phyloP scores from a whole-genome alignment of 2,888 invertebrate genomes.

The Coremacera marginata region DNA sequence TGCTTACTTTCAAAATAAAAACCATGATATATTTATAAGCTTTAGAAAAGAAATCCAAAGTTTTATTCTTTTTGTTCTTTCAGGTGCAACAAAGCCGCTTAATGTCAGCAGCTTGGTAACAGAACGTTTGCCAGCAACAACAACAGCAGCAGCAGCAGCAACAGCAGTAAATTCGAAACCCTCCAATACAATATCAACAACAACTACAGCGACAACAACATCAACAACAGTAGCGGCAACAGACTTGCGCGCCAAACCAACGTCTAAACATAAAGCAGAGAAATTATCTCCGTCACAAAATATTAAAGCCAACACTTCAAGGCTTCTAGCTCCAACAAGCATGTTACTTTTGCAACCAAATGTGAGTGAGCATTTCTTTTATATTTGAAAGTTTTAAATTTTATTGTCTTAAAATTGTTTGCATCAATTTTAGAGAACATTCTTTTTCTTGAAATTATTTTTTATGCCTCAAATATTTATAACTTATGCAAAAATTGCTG shows the following conservation, averaged over 20 bases:
- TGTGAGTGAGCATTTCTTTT: slow-evolving; percentile 72
- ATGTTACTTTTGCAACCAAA: slow-evolving; percentile 95
- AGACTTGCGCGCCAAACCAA: slow-evolving; percentile 40
- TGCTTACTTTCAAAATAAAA: not conserved
- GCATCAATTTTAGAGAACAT: not conserved
- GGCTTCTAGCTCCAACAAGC: slow-evolving; percentile 74
- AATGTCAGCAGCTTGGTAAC: slow-evolving; percentile 43
- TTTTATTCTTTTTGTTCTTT: slow-evolving; percentile 38
- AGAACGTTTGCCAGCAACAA: not conserved
- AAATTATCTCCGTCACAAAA: slow-evolving; percentile 42
- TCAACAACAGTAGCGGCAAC: slow-evolving; percentile 41
- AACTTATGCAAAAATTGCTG: not conserved
- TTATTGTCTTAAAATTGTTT: no score
- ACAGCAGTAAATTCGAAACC: slow-evolving; percentile 46
- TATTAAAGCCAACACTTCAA: slow-evolving; percentile 52
- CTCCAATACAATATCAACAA: slow-evolving; percentile 43
- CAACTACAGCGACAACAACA: slow-evolving; percentile 39
- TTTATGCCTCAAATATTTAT: not conserved
- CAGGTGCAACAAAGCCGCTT: slow-evolving; percentile 57
- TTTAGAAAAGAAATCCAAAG: not conserved
- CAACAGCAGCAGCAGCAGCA: slow-evolving; percentile 39
- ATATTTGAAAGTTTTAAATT: not conserved
- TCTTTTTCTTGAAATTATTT: not conserved
- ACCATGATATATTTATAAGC: no score
- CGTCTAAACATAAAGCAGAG: slow-evolving; percentile 41